Evolutionary conservation across 2,113 vertebrate species (phyloP), one percentile per base, ranked within the genome.

Genomic region (Pimephales promelas): DNA sequence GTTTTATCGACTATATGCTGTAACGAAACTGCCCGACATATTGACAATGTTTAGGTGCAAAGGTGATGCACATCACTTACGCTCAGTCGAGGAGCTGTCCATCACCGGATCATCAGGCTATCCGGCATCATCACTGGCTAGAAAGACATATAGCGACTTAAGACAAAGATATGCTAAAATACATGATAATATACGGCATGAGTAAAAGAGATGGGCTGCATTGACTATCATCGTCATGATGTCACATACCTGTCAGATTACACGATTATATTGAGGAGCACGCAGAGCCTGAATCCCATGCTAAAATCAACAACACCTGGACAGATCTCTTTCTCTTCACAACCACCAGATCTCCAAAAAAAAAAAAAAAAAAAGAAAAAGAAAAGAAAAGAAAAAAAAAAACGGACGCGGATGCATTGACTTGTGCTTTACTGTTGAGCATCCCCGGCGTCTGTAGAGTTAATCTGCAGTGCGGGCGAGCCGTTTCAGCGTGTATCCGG

Each of bases 401-500:
- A 49, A 22, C 45, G n/a, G 6, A 75, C 81, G 79, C 43, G n/a
- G 61, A 79, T 80, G 72, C 31, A 36, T 87, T 10, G 34, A 73
- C 34, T 87, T 87, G 26, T 88, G 93, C 93, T 93, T 93, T 92
- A 45, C 85, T 89, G 68, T 81, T 79, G 87, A 87, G 89, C 92
- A 87, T 91, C 91, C 80, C 85, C 89, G 90, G 94, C 87, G 76
- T 83, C 62, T 83, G 13, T 92, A 90, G 91, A 91, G 94, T 95
- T 95, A 94, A 95, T 94, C 94, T 95, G 94, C 94, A 95, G 94
- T 95, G 94, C 94, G 94, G 94, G 93, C 90, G 92, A 94, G 92
- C 91, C 89, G 92, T 90, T 93, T 88, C 91, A 92, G 93, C 92
- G 90, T 93, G 93, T 93, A 93, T 92, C 92, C 89, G 91, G 91